Evolutionary conservation across 2,888 invertebrate genomes (phyloP).

Genomic region (Cryptus viduatorius): DNA sequence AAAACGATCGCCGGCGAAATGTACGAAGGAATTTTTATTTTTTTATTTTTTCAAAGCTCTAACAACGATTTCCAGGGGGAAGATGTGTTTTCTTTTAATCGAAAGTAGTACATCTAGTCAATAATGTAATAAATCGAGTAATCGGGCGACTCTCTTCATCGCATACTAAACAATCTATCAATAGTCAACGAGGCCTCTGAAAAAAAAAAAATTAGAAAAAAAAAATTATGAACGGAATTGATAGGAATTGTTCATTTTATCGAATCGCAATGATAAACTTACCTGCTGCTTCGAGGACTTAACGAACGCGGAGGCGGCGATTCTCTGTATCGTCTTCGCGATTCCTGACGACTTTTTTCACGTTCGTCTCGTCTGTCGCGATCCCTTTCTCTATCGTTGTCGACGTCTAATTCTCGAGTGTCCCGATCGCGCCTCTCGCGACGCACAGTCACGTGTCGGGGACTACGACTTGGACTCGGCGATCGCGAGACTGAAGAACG

Average conservation of each 20-base stretch:
- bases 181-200: slow-evolving; percentile 83
- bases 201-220: slow-evolving; percentile 68
- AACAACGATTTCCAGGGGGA: slow-evolving; percentile 55
- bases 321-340: slow-evolving; percentile 79
- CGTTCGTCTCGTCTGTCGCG: slow-evolving; percentile 80
- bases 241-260: slow-evolving; percentile 1
- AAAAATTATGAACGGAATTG: slow-evolving; percentile 20
- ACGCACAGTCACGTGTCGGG: slow-evolving; percentile 76
- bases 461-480: slow-evolving; percentile 84
- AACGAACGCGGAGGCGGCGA: slow-evolving; percentile 80
- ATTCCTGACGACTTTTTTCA: slow-evolving; percentile 80
- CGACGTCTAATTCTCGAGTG: slow-evolving; percentile 73
- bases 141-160: slow-evolving; percentile 60
- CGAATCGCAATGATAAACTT: slow-evolving; percentile 41
- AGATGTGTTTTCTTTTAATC: slow-evolving; percentile 49
- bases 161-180: slow-evolving; percentile 70
- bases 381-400: slow-evolving; percentile 73
- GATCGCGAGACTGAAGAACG: slow-evolving; percentile 84
- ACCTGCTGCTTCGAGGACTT: slow-evolving; percentile 82
- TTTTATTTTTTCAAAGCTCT: slow-evolving; percentile 50
- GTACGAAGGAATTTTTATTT: slow-evolving; percentile 43
- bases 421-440: slow-evolving; percentile 80
- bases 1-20: slow-evolving; percentile 42
- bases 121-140: slow-evolving; percentile 55
- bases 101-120: slow-evolving; percentile 62